A percentile compares a stretch with the other conserved stretches of the same genome.
These are phyloP conservation scores for Drosophila triauraria DNA, from an alignment of 1,140 invertebrate genomes.

Conservation along the genomic window DNA sequence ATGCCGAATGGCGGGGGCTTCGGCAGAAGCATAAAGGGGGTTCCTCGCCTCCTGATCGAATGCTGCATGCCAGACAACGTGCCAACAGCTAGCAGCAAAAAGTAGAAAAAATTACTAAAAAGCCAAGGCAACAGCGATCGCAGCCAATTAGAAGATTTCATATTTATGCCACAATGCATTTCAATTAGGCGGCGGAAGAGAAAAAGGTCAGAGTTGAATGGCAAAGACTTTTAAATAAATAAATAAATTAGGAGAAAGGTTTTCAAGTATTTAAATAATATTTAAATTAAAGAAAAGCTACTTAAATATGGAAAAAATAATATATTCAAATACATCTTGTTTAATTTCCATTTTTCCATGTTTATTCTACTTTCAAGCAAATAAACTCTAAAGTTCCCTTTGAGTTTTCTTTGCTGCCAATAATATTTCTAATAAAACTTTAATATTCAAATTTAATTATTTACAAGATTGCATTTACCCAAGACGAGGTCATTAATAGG, in stretches of 20 bases:
- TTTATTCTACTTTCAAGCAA: neutral
- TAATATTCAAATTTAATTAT: slow-evolving; percentile 4
- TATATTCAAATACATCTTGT: neutral
- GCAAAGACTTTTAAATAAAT: too few species aligned
- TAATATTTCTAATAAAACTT: slow-evolving; percentile 6
- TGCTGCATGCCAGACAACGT: slow-evolving; percentile 79
- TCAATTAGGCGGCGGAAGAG: slow-evolving; percentile 52
- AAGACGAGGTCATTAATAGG: slow-evolving; percentile 18
- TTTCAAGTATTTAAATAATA: too few species aligned
- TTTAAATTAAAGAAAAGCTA: too few species aligned
- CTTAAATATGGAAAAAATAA: neutral
- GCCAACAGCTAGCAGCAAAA: slow-evolving; percentile 48
- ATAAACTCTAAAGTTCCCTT: neutral
- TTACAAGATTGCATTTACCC: slow-evolving; percentile 10
- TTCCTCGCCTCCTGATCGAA: slow-evolving; percentile 17
- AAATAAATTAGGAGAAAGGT: neutral
- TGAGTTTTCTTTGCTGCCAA: neutral
- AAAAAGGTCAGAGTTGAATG: slow-evolving; percentile 40
- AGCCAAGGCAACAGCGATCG: slow-evolving; percentile 39
- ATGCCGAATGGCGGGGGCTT: slow-evolving; percentile 43
- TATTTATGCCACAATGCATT: slow-evolving; percentile 73
- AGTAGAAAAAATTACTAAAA: neutral
- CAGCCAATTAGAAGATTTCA: slow-evolving; percentile 78
- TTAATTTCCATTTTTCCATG: neutral
- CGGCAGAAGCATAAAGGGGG: neutral